Evolutionary conservation across 2,797 vertebrate genomes (phyloP), one percentile per base, ranked within the genome.

Genomic region (Balearica regulorum): DNA sequence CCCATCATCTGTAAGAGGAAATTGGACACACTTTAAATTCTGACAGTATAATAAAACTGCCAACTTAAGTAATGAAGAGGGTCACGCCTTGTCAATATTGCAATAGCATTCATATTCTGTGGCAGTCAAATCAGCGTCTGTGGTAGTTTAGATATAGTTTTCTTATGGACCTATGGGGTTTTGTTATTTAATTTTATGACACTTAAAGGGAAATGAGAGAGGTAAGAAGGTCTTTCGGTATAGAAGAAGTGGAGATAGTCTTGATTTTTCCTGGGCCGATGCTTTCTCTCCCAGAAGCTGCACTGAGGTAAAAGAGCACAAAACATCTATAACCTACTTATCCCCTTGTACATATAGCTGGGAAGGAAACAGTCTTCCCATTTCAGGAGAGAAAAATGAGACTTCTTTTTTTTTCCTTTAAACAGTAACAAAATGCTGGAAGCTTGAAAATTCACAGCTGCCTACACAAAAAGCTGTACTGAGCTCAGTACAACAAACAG

Each of bases 1-100:
- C 33, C 43, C 13, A 35, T 88, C 82, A 39, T 62, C 53, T 35
- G 3, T 28, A 53, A 82, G 37, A 88, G 37, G 68, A 37, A 75
- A 91, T 88, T 39, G 83, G 78, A 58, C 87, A 44, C 41, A 22
- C n/a, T 95, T 92, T 44, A 81, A 76, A 93, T 93, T 85, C 43
- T 91, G 69, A 37, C 65, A 76, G 43, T 25, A 16, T 62, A 72
- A 35, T 86, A 91, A 92, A 94, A 49, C 76, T 87, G 78, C 29
- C 78, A 81, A 0, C 43, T 44, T 43, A 46, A 81, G 51, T 69
- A 86, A 80, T 81, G 82, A 89, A 77, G 70, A 75, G 54, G 76
- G 53, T 81, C 25, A 6, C 10, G 22, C 37, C 70, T 93, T 71
- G 73, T 87, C 69, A 55, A 8, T 80, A 39, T 7, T 89, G 66